These are phyloP conservation scores for Lycodopsis pacificus DNA, from an alignment of 2,797 vertebrate genomes.

Conservation along the genomic window DNA sequence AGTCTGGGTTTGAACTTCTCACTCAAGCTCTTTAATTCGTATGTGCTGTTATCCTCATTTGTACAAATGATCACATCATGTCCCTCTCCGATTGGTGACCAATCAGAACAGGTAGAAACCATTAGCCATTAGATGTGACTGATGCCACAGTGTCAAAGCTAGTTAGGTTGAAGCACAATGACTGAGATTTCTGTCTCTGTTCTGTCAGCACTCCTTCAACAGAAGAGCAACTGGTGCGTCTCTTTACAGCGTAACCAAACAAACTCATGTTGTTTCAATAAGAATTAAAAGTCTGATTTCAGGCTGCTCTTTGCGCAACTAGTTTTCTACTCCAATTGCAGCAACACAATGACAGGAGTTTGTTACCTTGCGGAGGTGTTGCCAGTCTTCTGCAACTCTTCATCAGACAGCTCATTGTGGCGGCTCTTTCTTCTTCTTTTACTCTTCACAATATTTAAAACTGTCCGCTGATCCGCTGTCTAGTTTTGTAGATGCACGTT, in stretches of 20 bases:
- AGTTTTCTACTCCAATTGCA: constrained; percentile 3
- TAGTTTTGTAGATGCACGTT: not conserved
- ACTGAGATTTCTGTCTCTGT: not conserved
- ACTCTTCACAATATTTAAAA: not conserved
- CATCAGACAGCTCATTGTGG: not conserved
- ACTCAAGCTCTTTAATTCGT: no score
- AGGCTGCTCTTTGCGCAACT: not conserved
- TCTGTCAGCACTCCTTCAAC: not conserved
- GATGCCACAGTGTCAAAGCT: not conserved
- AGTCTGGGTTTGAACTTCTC: not conserved
- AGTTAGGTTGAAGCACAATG: not conserved
- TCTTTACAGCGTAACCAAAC: not conserved
- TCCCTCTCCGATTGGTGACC: no score
- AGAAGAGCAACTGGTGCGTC: not conserved
- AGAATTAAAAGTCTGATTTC: constrained; percentile 2
- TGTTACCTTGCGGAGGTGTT: not conserved
- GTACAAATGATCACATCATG: not conserved
- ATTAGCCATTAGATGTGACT: not conserved
- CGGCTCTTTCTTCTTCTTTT: not conserved
- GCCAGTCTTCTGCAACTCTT: not conserved
- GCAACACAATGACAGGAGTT: not conserved
- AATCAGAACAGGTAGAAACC: not conserved
- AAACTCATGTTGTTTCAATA: not conserved
- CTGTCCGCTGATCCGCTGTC: not conserved
- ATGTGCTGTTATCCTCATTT: not conserved